A percentile compares a stretch with the other conserved stretches of the same genome.
Conservation (phyloP, 2,113 vertebrate species). For the Ceyx margarethae region DNA sequence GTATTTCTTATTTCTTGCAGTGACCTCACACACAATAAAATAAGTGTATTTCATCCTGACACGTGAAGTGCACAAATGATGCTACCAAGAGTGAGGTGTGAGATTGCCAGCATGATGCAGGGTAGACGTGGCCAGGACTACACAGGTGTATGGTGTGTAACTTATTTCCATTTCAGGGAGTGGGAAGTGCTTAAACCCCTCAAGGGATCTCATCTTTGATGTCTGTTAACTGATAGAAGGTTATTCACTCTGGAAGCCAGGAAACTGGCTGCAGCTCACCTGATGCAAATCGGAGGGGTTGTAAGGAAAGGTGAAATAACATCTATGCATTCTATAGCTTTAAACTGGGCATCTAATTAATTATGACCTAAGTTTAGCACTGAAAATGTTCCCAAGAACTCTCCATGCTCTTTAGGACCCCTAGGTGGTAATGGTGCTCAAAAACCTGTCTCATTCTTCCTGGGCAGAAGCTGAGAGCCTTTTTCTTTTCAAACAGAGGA, state of each 20-base stretch:
- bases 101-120: neutral
- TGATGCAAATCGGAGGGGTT: neutral
- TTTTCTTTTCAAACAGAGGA: neutral
- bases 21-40: neutral
- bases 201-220: neutral
- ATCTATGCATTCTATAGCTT: neutral
- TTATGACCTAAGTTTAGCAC: neutral
- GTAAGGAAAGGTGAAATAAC: neutral
- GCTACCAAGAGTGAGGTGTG: neutral
- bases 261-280: neutral
- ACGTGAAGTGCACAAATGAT: neutral
- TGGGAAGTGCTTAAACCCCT: neutral
- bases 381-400: neutral
- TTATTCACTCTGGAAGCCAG: neutral
- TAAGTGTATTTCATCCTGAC: accelerated
- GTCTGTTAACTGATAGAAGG: neutral
- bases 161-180: neutral
- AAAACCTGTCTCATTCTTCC: accelerated
- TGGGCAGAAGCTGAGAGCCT: neutral
- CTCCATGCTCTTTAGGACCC: neutral
- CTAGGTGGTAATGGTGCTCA: neutral
- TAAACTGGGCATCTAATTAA: neutral
- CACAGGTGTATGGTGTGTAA: neutral
- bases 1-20: neutral
- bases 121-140: neutral